phyloP scores from a whole-genome alignment of 2,113 vertebrate genomes.

The Cathartes aura region DNA sequence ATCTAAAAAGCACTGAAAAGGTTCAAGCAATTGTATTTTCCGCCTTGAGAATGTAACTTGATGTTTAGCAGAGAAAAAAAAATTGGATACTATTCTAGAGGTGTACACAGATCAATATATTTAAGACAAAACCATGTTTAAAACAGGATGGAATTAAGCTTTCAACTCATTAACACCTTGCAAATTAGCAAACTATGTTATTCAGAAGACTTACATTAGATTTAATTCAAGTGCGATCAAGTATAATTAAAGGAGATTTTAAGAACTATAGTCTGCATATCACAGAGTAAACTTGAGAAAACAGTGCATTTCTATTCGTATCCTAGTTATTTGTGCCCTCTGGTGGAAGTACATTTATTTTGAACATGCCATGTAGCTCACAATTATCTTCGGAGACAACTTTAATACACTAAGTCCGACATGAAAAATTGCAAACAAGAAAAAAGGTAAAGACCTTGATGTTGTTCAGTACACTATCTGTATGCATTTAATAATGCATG shows the following conservation, averaged over 20 bases:
- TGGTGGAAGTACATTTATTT: conserved; percentile 56
- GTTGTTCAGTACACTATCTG: background rate
- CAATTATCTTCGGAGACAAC: background rate
- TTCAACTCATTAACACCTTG: background rate
- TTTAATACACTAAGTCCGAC: background rate
- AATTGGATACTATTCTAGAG: background rate
- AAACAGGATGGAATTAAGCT: background rate
- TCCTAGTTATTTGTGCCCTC: conserved; percentile 58
- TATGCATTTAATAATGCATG: background rate
- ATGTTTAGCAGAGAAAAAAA: background rate
- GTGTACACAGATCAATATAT: background rate
- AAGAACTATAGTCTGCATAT: background rate
- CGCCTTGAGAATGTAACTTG: background rate
- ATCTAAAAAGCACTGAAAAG: background rate
- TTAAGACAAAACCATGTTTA: background rate
- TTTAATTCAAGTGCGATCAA: background rate
- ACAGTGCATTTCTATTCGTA: background rate
- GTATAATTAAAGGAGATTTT: background rate
- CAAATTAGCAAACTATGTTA: background rate
- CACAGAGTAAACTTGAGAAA: background rate
- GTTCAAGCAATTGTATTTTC: background rate
- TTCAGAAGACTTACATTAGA: background rate
- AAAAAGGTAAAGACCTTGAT: background rate
- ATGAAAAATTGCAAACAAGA: background rate
- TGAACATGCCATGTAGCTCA: background rate